Evolutionary conservation across 2,888 invertebrate genomes (phyloP).

Genomic region (Andrena minutula): DNA sequence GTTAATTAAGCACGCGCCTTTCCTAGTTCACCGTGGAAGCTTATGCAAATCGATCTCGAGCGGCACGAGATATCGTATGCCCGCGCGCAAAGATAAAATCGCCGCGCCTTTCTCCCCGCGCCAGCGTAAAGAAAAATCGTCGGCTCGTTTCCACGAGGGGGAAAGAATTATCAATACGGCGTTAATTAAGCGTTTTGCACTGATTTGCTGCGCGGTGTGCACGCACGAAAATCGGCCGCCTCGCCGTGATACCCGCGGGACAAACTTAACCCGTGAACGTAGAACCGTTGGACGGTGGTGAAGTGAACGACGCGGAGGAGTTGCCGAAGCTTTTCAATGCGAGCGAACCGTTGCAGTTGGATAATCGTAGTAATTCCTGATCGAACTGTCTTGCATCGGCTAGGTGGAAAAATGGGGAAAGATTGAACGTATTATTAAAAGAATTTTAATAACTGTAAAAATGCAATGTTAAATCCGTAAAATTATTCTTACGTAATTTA

Average conservation of each 20-base stretch:
- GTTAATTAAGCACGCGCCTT: constrained; percentile 72
- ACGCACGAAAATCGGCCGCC: constrained; percentile 19
- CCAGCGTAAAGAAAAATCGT: constrained; percentile 44
- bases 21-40: constrained; percentile 58
- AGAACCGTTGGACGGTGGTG: constrained; percentile 2
- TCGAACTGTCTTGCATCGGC: background rate
- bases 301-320: background rate
- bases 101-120: constrained; percentile 50
- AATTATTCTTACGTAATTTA: no score
- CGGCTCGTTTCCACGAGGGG: background rate
- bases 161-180: constrained; percentile 13
- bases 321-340: background rate
- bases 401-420: background rate
- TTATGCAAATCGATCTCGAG: constrained; percentile 71
- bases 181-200: constrained; percentile 58
- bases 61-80: constrained; percentile 50
- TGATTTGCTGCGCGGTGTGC: constrained; percentile 37
- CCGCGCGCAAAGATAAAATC: constrained; percentile 58
- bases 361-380: background rate
- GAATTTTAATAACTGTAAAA: no score
- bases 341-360: background rate
- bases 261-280: background rate
- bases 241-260: constrained; percentile 10
- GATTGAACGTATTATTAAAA: no score
- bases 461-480: no score